These are phyloP conservation scores for Eurois occulta DNA, from an alignment of 2,888 invertebrate genomes.

Conservation along the genomic window DNA sequence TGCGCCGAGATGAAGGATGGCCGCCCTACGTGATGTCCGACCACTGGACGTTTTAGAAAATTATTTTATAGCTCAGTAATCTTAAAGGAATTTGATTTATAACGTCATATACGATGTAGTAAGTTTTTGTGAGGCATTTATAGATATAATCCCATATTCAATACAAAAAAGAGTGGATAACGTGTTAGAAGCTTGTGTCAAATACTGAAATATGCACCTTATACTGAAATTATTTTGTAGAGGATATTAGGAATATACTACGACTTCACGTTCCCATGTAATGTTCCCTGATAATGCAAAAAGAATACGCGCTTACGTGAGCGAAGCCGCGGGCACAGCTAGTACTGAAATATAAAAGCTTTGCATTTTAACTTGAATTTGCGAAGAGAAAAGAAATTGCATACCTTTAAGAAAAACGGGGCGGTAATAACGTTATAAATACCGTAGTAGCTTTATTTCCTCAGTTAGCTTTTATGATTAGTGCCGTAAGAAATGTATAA, in stretches of 20 bases:
- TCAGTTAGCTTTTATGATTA: constrained; percentile 60
- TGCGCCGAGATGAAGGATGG: constrained; percentile 72
- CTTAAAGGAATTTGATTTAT: constrained; percentile 58
- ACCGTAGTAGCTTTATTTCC: constrained; percentile 58
- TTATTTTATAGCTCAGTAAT: constrained; percentile 70
- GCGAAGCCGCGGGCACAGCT: too few relatives aligned
- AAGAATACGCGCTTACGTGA: too few relatives aligned
- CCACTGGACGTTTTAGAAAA: constrained; percentile 74
- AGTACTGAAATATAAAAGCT: too few relatives aligned
- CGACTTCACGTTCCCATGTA: too few relatives aligned
- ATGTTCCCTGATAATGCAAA: too few relatives aligned
- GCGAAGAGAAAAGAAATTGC: constrained; percentile 6
- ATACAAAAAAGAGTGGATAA: neutral
- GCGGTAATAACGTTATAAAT: constrained; percentile 48
- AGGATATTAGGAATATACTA: too few relatives aligned
- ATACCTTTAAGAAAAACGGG: constrained; percentile 13
- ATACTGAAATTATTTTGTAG: too few relatives aligned
- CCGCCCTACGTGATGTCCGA: constrained; percentile 78
- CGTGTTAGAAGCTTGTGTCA: neutral
- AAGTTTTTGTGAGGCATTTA: constrained; percentile 9
- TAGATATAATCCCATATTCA: neutral
- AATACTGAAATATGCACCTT: neutral
- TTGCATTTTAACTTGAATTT: neutral
- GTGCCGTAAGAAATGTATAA: constrained; percentile 60
- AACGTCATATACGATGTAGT: constrained; percentile 29